Percentiles rank a stretch among this genome's conserved stretches.
These are phyloP conservation scores for Lamprotornis superbus DNA, from an alignment of 2,113 vertebrate genomes.

Conservation along the genomic window DNA sequence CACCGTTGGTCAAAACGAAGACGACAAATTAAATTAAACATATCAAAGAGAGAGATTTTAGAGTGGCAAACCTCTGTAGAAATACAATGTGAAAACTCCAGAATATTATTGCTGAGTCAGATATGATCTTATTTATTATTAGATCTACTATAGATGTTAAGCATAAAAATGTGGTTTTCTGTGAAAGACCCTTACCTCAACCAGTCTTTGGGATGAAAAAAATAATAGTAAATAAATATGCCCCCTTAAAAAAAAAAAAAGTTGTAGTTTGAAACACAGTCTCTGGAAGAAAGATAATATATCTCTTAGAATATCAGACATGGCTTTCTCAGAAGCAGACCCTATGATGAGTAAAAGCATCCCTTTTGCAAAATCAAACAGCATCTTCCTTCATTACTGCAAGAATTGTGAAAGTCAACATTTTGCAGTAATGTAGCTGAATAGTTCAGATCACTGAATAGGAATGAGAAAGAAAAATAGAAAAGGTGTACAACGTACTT, in stretches of 20 bases:
- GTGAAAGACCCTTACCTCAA: not conserved
- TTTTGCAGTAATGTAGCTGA: not conserved
- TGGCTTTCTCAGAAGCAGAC: not conserved
- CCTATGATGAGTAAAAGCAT: accelerated
- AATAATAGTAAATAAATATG: not conserved
- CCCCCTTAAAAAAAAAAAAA: not conserved
- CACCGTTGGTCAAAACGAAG: not conserved
- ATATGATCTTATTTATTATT: not conserved
- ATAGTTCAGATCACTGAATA: not conserved
- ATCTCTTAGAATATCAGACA: not conserved
- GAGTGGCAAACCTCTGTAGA: not conserved
- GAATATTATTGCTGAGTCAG: not conserved
- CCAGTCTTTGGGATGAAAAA: not conserved
- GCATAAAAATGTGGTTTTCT: not conserved
- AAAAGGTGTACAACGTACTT: not conserved
- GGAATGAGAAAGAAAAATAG: not conserved
- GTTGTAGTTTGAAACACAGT: not conserved
- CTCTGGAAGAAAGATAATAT: not conserved
- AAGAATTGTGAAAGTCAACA: not conserved
- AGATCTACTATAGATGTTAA: not conserved
- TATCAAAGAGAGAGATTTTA: not conserved
- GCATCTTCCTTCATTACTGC: not conserved
- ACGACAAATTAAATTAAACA: not conserved
- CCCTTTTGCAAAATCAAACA: not conserved
- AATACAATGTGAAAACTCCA: not conserved